Conservation (phyloP, 2,797 vertebrate species). For the Manis pentadactyla region DNA sequence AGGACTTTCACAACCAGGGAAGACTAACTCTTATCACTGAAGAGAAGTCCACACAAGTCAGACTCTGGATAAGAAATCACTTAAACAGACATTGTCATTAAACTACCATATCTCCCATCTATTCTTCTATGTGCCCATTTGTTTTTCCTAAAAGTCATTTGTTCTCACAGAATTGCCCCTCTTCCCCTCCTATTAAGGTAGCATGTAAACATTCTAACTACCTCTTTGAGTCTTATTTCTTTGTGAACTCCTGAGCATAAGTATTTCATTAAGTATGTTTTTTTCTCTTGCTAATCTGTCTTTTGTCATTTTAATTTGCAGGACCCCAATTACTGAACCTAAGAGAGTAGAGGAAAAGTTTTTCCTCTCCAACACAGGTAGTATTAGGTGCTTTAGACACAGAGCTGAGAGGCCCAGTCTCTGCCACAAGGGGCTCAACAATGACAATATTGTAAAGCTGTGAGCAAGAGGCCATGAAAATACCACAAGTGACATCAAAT, state of each 20-base stretch:
- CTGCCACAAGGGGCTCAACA: not conserved
- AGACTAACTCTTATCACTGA: conserved; percentile 32
- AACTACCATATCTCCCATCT: not conserved
- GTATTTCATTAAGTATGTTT: not conserved
- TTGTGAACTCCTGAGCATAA: not conserved
- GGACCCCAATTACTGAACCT: not conserved
- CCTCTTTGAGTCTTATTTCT: not conserved
- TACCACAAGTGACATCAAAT: not conserved
- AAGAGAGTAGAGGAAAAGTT: not conserved
- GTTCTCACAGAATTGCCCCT: not conserved
- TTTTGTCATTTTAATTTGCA: conserved; percentile 23
- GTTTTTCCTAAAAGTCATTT: conserved; percentile 17
- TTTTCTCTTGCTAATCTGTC: conserved; percentile 34
- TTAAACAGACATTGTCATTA: not conserved
- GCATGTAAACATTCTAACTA: conserved; percentile 35
- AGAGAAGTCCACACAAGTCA: conserved; percentile 27
- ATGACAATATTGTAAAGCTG: not conserved
- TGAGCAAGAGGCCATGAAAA: not conserved
- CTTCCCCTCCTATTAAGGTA: not conserved
- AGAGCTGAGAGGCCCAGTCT: not conserved
- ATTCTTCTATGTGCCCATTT: not conserved
- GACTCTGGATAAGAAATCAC: conserved; percentile 9
- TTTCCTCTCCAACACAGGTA: not conserved
- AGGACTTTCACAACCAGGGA: conserved; percentile 43
- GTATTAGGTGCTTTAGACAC: not conserved